Conservation (phyloP, 2,888 invertebrate genomes). For the Brenthis hecate region DNA sequence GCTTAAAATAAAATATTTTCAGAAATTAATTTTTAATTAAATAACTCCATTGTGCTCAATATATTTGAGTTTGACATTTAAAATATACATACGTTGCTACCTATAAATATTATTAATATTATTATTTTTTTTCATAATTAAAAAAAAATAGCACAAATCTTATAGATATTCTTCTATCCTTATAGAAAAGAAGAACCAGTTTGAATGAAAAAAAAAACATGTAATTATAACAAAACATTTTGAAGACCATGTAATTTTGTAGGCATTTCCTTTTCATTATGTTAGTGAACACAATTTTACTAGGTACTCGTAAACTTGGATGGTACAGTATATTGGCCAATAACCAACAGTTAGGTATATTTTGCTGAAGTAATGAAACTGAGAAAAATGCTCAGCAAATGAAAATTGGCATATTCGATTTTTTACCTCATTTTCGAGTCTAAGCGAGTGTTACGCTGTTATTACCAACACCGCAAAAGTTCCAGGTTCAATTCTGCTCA, state of each 20-base stretch:
- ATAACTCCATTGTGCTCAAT: constrained; percentile 22
- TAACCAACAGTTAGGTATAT: background rate
- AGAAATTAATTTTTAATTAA: constrained; percentile 27
- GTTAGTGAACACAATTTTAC: background rate
- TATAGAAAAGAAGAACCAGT: too few relatives aligned
- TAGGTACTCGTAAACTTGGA: background rate
- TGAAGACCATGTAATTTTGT: constrained; percentile 1
- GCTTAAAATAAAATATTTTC: constrained; percentile 12
- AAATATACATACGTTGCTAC: constrained; percentile 4
- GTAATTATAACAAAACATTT: too few relatives aligned
- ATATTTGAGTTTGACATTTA: constrained; percentile 2
- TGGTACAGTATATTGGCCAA: constrained; percentile 2
- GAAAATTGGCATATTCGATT: background rate
- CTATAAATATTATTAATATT: too few relatives aligned
- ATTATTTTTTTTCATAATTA: too few relatives aligned
- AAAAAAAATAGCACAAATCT: too few relatives aligned
- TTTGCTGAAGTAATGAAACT: constrained; percentile 4
- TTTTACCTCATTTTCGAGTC: too few relatives aligned
- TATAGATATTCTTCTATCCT: too few relatives aligned
- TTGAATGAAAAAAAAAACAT: background rate
- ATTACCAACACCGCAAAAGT: too few relatives aligned
- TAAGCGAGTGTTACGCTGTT: too few relatives aligned
- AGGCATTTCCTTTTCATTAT: background rate
- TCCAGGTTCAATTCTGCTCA: too few relatives aligned
- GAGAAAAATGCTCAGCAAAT: constrained; percentile 2